phyloP scores from a whole-genome alignment of 30 jellyfish, hydroid and myxozoan genomes.

The Phacellophora camtschatica region DNA sequence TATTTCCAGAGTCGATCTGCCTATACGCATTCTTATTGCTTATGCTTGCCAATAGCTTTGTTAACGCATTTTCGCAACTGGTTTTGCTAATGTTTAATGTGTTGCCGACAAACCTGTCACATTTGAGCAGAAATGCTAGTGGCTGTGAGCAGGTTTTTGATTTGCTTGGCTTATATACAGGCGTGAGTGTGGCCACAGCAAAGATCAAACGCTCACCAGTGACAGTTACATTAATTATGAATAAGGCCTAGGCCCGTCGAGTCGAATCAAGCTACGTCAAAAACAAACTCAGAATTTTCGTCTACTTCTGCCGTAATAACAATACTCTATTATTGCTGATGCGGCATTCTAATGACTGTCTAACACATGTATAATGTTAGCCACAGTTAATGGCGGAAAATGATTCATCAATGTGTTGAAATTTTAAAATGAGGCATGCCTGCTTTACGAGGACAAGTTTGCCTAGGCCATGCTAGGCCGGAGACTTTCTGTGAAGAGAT shows the following conservation, averaged over 20 bases:
- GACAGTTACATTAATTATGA: background rate
- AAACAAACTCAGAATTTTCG: too few species aligned
- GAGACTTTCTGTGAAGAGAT: slow-evolving; percentile 48
- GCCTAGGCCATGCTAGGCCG: slow-evolving; percentile 92
- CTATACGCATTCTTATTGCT: too few species aligned
- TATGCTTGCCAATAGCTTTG: background rate
- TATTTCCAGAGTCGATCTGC: too few species aligned
- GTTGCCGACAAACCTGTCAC: background rate
- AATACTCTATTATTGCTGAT: too few species aligned
- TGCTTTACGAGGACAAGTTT: background rate
- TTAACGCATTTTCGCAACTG: background rate
- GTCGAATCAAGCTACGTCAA: slow-evolving; percentile 28
- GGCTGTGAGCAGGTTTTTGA: background rate
- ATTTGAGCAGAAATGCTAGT: background rate
- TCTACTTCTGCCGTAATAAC: too few species aligned
- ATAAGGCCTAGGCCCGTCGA: slow-evolving; percentile 31
- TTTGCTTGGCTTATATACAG: background rate
- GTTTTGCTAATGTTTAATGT: background rate
- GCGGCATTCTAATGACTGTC: too few species aligned
- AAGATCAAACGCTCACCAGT: background rate
- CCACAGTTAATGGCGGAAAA: background rate
- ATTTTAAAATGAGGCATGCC: slow-evolving; percentile 56
- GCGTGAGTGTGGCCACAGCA: background rate
- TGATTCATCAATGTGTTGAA: background rate
- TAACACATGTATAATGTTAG: too few species aligned